These are phyloP conservation scores for Ditylenchus weischeri DNA, from an alignment of 2,888 invertebrate species.

Conservation along the genomic window DNA sequence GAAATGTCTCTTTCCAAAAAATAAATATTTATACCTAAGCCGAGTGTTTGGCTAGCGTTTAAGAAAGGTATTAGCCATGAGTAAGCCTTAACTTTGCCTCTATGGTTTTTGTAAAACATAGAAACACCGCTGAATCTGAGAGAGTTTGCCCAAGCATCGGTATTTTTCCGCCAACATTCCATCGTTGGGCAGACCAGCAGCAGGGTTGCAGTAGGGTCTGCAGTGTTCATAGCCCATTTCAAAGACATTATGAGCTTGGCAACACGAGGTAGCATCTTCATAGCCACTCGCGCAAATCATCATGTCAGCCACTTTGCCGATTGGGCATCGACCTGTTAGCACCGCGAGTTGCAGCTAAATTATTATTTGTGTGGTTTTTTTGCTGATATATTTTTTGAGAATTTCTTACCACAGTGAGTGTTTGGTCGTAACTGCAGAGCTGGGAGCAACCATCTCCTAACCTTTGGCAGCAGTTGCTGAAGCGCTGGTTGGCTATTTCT, in stretches of 20 bases:
- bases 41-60: no score
- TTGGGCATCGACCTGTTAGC: conserved; percentile 55
- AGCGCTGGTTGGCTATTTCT: conserved; percentile 51
- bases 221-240: conserved; percentile 58
- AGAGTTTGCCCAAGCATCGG: conserved; percentile 54
- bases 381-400: background rate
- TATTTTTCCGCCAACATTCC: conserved; percentile 57
- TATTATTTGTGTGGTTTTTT: background rate
- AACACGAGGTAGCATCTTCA: conserved; percentile 55
- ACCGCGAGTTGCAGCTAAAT: conserved; percentile 57
- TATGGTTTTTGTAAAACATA: conserved; percentile 56
- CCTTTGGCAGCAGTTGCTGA: conserved; percentile 53
- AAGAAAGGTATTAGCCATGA: no score
- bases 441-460: conserved; percentile 55
- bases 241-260: conserved; percentile 55
- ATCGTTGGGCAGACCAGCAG: conserved; percentile 54
- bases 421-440: conserved; percentile 56
- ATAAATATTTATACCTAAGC: no score
- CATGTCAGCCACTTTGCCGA: conserved; percentile 55
- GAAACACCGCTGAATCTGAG: conserved; percentile 56
- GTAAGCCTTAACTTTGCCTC: background rate
- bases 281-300: conserved; percentile 58
- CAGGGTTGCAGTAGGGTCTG: conserved; percentile 57
- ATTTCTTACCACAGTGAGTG: conserved; percentile 47
- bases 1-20: no score